phyloP scores from a whole-genome alignment of 2,797 vertebrate genomes.

The Xiphophorus birchmanni region DNA sequence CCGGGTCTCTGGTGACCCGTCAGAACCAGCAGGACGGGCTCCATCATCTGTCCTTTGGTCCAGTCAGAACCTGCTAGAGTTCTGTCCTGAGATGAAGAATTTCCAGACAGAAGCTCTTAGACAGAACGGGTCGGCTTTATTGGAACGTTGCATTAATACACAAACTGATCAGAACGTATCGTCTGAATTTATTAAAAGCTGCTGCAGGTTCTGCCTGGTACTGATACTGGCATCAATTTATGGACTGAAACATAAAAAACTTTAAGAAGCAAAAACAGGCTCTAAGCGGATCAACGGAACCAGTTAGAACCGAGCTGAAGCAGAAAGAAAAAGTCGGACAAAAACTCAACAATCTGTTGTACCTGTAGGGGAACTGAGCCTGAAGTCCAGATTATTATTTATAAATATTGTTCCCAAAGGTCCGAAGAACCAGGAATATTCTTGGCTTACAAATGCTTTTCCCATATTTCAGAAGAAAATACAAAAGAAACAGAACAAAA shows the following conservation, averaged over 20 bases:
- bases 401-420: constrained; percentile 58
- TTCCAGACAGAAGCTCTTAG: constrained; percentile 69
- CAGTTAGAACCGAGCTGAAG: constrained; percentile 75
- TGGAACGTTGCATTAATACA: constrained; percentile 94
- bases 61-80: too few species aligned
- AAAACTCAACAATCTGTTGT: constrained; percentile 84
- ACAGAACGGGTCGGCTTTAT: constrained; percentile 95
- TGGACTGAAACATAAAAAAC: background rate
- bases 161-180: constrained; percentile 65
- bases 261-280: constrained; percentile 92
- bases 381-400: constrained; percentile 24
- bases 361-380: constrained; percentile 48
- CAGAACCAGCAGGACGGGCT: too few species aligned
- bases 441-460: constrained; percentile 84
- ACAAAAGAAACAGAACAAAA: constrained; percentile 55
- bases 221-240: background rate
- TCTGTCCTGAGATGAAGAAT: constrained; percentile 22
- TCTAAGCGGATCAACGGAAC: constrained; percentile 72
- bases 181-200: background rate
- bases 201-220: background rate
- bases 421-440: constrained; percentile 82
- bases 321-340: constrained; percentile 70
- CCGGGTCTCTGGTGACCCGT: too few species aligned
- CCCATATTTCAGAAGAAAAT: constrained; percentile 68
- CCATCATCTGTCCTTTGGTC: too few species aligned